These are phyloP conservation scores for Coboldia fuscipes DNA, from an alignment of 1,140 invertebrate species.

Conservation along the genomic window DNA sequence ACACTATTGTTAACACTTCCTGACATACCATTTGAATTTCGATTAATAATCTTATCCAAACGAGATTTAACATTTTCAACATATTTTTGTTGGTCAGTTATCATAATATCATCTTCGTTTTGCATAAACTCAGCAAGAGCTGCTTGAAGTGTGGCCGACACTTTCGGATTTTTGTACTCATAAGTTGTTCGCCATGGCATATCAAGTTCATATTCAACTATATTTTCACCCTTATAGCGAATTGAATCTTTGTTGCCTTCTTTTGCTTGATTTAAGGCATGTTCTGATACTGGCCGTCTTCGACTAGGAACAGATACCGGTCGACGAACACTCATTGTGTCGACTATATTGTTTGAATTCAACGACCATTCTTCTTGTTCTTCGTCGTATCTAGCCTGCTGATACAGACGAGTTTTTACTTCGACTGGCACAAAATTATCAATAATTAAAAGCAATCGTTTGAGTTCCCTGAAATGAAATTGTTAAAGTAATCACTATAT, in stretches of 20 bases:
- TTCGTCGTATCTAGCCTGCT: constrained; percentile 64
- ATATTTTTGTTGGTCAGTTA: constrained; percentile 9
- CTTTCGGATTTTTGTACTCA: constrained; percentile 50
- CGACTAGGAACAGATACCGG: constrained; percentile 39
- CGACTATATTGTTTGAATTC: constrained; percentile 21
- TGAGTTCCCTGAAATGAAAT: constrained; percentile 30
- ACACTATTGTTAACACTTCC: constrained; percentile 11
- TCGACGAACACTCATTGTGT: constrained; percentile 25
- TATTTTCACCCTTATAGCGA: constrained; percentile 57
- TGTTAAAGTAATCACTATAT: constrained; percentile 22
- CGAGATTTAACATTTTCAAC: constrained; percentile 10
- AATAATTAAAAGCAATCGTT: constrained; percentile 71
- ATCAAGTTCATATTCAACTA: constrained; percentile 60
- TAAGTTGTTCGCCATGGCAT: constrained; percentile 56
- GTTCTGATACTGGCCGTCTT: constrained; percentile 49
- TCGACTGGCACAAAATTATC: constrained; percentile 93
- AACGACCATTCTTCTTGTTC: constrained; percentile 66
- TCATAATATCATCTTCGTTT: constrained; percentile 48
- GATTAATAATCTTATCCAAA: constrained; percentile 19
- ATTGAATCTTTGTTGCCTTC: constrained; percentile 24
- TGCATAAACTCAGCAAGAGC: constrained; percentile 48
- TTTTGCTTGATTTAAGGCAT: constrained; percentile 37
- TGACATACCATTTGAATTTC: constrained; percentile 15
- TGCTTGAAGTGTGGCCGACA: constrained; percentile 48
- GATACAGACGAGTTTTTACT: constrained; percentile 66